phyloP scores from a whole-genome alignment of 2,888 invertebrate genomes.

The Alloscopus bannaensis region DNA sequence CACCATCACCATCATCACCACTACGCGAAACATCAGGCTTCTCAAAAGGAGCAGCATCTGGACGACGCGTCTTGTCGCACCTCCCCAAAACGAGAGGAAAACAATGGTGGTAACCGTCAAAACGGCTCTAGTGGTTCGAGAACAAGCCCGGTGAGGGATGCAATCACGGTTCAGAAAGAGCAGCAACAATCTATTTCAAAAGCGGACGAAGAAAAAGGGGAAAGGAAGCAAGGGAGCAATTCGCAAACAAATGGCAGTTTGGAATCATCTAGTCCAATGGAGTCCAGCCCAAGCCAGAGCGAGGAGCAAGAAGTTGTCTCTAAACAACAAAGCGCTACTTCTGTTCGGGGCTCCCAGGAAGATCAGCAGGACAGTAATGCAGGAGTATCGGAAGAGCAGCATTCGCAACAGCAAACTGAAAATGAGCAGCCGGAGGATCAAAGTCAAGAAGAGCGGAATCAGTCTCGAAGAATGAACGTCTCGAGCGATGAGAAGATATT shows the following conservation, averaged over 20 bases:
- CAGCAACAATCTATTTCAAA: not conserved
- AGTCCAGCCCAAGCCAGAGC: not conserved
- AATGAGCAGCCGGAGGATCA: not conserved
- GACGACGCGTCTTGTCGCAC: constrained; percentile 36
- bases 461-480: not conserved
- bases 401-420: not conserved
- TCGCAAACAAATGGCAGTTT: constrained; percentile 11
- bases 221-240: not conserved
- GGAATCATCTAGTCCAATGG: not conserved
- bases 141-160: constrained; percentile 39
- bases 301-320: not conserved
- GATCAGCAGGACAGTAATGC: not conserved
- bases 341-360: no score
- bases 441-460: not conserved
- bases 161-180: constrained; percentile 10
- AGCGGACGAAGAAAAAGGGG: not conserved
- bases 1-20: constrained; percentile 23
- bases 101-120: not conserved
- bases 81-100: constrained; percentile 7
- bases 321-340: not conserved
- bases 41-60: constrained; percentile 10
- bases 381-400: not conserved
- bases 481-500: constrained; percentile 54
- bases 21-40: constrained; percentile 33
- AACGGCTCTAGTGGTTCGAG: not conserved